Percentiles rank a stretch among this genome's conserved stretches.
Evolutionary conservation across 2,888 invertebrate genomes (phyloP).

Genomic region (Cantharis rufa): DNA sequence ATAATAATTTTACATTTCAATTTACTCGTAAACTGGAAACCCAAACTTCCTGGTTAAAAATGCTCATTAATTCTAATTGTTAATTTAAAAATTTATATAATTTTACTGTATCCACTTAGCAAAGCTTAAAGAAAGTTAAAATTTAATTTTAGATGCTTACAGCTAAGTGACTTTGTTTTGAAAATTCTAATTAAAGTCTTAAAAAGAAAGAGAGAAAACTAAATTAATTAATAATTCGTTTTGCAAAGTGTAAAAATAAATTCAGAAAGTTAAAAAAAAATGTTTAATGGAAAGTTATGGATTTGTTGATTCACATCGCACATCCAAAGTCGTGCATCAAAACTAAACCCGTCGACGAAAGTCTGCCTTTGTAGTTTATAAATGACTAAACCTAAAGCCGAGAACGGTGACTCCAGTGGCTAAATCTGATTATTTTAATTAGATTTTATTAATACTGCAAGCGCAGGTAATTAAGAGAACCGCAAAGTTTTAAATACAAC

Average conservation of each 20-base stretch:
- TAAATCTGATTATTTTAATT: constrained; percentile 36
- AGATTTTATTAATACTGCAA: constrained; percentile 30
- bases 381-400: constrained; percentile 16
- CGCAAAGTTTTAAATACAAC: background rate
- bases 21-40: background rate
- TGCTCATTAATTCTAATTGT: background rate
- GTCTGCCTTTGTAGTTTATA: constrained; percentile 12
- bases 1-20: background rate
- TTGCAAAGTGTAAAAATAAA: background rate
- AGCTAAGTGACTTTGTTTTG: background rate
- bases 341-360: constrained; percentile 6
- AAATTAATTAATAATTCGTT: background rate
- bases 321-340: constrained; percentile 11
- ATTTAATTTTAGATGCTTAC: background rate
- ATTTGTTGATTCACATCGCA: background rate
- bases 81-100: background rate
- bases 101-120: background rate
- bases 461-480: constrained; percentile 16
- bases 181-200: background rate
- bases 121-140: background rate
- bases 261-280: background rate
- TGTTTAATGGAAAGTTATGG: background rate
- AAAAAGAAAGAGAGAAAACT: background rate
- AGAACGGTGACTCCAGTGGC: constrained; percentile 4
- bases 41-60: background rate